phyloP scores from a whole-genome alignment of 2,113 vertebrate species.

The Scytalopus superciliaris region DNA sequence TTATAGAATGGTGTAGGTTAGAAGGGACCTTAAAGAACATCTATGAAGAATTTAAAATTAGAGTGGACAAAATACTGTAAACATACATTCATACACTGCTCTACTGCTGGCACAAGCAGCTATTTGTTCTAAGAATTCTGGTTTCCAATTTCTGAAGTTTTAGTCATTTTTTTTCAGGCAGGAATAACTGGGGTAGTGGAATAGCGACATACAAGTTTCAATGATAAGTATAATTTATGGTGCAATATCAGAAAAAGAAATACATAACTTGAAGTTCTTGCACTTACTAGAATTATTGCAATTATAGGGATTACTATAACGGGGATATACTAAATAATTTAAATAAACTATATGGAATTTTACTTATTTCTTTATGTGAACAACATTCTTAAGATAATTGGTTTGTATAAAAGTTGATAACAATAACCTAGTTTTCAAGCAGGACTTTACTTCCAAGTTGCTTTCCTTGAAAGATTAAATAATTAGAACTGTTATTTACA shows the following conservation, averaged over 20 bases:
- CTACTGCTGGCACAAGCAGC: neutral
- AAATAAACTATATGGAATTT: neutral
- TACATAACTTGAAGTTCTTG: neutral
- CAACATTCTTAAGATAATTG: neutral
- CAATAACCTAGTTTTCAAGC: neutral
- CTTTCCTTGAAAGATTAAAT: slow-evolving; percentile 24
- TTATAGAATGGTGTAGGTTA: neutral
- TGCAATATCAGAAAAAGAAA: neutral
- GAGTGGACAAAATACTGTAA: neutral
- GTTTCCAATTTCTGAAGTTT: neutral
- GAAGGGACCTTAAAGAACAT: neutral
- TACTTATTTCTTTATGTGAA: neutral
- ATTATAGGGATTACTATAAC: neutral
- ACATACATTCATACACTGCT: neutral
- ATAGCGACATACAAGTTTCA: neutral
- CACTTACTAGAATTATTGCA: neutral
- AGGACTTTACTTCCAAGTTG: neutral
- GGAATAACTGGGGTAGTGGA: neutral
- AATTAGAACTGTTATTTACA: slow-evolving; percentile 7
- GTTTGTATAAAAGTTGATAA: neutral
- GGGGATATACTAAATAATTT: neutral
- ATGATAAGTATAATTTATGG: neutral
- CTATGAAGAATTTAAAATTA: neutral
- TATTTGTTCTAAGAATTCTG: neutral
- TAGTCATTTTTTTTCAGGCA: neutral